A percentile compares a stretch with the other conserved stretches of the same genome.
phyloP scores from a whole-genome alignment of 2,888 invertebrate genomes.

The Pseudanteris insignis region DNA sequence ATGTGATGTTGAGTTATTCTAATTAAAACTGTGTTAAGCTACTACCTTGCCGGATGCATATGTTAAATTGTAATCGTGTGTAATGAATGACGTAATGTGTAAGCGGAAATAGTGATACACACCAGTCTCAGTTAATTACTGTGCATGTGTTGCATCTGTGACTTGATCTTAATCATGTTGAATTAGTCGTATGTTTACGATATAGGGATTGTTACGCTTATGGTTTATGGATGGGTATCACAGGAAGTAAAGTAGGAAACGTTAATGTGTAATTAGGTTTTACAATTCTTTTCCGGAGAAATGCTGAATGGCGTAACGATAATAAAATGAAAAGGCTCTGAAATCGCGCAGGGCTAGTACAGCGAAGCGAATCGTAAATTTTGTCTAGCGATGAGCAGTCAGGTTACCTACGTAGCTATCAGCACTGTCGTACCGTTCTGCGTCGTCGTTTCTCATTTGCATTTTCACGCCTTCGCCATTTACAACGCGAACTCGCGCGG shows the following conservation, averaged over 20 bases:
- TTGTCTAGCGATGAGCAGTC: slow-evolving; percentile 36
- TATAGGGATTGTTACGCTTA: no score
- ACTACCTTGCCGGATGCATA: no score
- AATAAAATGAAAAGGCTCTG: slow-evolving; percentile 31
- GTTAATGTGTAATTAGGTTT: slow-evolving; percentile 32
- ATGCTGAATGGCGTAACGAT: slow-evolving; percentile 16
- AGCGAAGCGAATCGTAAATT: slow-evolving; percentile 45
- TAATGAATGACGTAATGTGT: not conserved
- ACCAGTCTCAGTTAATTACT: not conserved
- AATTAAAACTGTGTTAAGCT: no score
- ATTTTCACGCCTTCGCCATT: slow-evolving; percentile 54
- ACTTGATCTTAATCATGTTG: no score
- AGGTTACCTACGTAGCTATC: slow-evolving; percentile 33
- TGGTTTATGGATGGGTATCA: not conserved
- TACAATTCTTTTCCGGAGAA: slow-evolving; percentile 25
- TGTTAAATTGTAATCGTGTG: no score
- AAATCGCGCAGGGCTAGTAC: slow-evolving; percentile 34
- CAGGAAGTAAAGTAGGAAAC: slow-evolving; percentile 11
- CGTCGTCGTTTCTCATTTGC: slow-evolving; percentile 50
- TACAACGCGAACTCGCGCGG: slow-evolving; percentile 45
- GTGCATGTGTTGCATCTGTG: no score
- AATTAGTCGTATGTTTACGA: no score
- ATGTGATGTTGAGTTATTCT: no score
- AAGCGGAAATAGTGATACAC: not conserved
- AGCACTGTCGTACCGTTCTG: slow-evolving; percentile 37